Conservation (phyloP, 2,797 vertebrate species). For the Amazona finschi region DNA sequence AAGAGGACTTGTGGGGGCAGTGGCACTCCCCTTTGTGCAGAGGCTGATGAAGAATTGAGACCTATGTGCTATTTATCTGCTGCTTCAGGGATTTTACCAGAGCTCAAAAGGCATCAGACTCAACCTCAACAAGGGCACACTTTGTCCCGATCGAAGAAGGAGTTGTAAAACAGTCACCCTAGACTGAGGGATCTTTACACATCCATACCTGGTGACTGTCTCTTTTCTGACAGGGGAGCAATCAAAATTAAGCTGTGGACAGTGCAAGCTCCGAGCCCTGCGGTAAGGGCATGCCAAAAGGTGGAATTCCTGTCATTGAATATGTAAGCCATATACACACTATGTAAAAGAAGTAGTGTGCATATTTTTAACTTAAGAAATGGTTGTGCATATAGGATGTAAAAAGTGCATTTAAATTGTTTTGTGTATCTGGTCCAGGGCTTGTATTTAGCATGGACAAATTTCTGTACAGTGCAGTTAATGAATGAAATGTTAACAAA, state of each 20-base stretch:
- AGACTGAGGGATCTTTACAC: neutral
- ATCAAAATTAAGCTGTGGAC: conserved; percentile 35
- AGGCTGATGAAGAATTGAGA: fast-evolving
- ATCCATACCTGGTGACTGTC: neutral
- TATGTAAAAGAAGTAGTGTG: conserved; percentile 70
- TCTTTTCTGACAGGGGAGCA: conserved; percentile 35
- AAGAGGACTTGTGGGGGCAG: neutral
- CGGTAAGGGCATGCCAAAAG: conserved; percentile 14
- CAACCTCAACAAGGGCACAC: neutral
- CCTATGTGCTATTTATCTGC: neutral
- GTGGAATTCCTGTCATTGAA: conserved; percentile 60
- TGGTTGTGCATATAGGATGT: conserved; percentile 67
- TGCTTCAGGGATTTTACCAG: neutral
- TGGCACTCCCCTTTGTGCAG: neutral
- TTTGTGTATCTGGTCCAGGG: conserved; percentile 61
- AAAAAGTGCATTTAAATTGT: conserved; percentile 67
- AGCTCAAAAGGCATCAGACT: neutral
- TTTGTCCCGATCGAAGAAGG: fast-evolving
- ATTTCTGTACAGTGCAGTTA: conserved; percentile 64
- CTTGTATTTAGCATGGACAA: conserved; percentile 67
- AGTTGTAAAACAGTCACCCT: neutral
- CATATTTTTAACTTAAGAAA: conserved; percentile 73
- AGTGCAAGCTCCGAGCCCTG: conserved; percentile 23
- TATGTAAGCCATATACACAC: conserved; percentile 75
- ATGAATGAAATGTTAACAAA: conserved; percentile 65